Evolutionary conservation across 1,140 invertebrate genomes (phyloP).

Genomic region (Hormaphis cornu): DNA sequence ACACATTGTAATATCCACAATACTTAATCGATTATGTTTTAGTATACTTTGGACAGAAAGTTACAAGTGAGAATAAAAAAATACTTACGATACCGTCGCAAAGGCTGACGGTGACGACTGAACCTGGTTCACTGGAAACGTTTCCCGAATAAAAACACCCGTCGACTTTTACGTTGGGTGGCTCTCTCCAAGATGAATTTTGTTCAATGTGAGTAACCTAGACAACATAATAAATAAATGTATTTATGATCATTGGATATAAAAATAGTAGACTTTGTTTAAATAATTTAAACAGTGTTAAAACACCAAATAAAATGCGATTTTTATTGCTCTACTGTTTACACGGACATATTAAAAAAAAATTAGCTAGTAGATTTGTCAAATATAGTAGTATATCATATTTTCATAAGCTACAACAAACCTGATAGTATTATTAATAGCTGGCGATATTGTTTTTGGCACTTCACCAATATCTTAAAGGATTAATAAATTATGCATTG

Average conservation of each 20-base stretch:
- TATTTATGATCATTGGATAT: too few species aligned
- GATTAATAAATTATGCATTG: neutral
- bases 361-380: too few species aligned
- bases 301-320: too few species aligned
- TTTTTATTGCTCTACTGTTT: too few species aligned
- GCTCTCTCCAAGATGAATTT: conserved; percentile 40
- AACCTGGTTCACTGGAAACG: conserved; percentile 55
- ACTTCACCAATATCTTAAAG: neutral
- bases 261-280: neutral
- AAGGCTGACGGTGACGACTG: conserved; percentile 57
- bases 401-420: neutral
- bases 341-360: too few species aligned
- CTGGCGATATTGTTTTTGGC: neutral
- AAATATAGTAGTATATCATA: neutral
- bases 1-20: neutral
- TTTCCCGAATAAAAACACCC: conserved; percentile 62
- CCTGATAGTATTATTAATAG: neutral
- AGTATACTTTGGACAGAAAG: too few species aligned
- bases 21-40: too few species aligned
- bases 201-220: conserved; percentile 51
- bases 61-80: conserved; percentile 35
- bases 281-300: too few species aligned
- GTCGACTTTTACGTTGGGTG: conserved; percentile 43
- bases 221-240: too few species aligned
- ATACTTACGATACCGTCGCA: conserved; percentile 68